A percentile compares a stretch with the other conserved stretches of the same genome.
Conservation (phyloP, 2,888 invertebrate species). For the Thecophora atra region DNA sequence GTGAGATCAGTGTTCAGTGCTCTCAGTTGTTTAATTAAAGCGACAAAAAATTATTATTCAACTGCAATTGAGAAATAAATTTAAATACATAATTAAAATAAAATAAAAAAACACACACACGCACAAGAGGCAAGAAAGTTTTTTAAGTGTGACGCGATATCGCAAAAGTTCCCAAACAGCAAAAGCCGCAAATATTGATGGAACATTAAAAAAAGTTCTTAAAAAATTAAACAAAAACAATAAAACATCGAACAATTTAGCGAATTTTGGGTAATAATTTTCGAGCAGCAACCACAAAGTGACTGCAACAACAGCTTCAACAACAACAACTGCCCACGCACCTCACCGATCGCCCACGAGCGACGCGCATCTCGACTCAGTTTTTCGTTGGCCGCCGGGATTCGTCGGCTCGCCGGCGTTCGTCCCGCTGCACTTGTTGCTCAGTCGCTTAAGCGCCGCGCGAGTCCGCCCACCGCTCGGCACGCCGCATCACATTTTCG, state of each 20-base stretch:
- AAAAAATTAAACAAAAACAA: neutral
- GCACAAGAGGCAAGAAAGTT: neutral
- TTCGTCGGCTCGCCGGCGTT: neutral
- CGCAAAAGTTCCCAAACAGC: conserved; percentile 32
- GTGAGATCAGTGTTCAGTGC: conserved; percentile 15
- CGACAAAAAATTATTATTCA: neutral
- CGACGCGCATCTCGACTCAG: neutral
- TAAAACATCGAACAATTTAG: no score
- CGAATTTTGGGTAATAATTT: no score
- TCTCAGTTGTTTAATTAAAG: conserved; percentile 15
- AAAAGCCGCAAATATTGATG: conserved; percentile 7
- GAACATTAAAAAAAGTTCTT: neutral
- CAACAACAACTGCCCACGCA: neutral
- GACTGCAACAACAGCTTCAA: neutral
- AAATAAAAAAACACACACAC: neutral
- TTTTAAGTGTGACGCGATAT: neutral
- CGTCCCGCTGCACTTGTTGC: conserved; percentile 2
- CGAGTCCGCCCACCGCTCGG: neutral
- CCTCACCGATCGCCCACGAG: neutral
- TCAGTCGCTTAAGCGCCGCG: neutral
- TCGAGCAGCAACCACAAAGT: no score
- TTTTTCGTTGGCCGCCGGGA: neutral
- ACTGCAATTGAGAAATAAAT: neutral
- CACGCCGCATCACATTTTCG: conserved; percentile 30
- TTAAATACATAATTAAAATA: conserved; percentile 6